phyloP scores from a whole-genome alignment of 2,797 vertebrate genomes.

The Crossoptilon crossoptilon region DNA sequence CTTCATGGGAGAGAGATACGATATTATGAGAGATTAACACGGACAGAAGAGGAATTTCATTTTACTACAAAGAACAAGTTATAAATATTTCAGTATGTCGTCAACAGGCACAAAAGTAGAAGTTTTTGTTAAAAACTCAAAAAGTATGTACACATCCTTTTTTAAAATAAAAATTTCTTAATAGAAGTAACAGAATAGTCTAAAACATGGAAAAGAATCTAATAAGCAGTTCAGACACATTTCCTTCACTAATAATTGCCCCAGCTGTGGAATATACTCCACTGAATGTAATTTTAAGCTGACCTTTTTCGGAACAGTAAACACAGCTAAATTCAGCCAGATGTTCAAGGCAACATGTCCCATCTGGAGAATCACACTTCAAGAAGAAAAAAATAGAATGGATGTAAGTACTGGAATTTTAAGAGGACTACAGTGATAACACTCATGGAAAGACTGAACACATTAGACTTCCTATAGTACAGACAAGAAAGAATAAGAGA shows the following conservation, averaged over 20 bases:
- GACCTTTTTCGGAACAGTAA: background rate
- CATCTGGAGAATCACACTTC: background rate
- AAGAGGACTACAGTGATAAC: background rate
- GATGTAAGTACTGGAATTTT: background rate
- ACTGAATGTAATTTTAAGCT: background rate
- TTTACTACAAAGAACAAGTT: background rate
- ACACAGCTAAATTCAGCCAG: background rate
- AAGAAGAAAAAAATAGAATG: background rate
- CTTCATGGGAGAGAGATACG: background rate
- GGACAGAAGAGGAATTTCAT: background rate
- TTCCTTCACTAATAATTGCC: background rate
- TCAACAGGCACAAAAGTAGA: background rate
- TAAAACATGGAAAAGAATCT: background rate
- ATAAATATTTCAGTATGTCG: background rate
- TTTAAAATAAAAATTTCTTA: background rate
- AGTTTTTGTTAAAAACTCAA: background rate
- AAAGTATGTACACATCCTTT: background rate
- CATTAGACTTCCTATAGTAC: background rate
- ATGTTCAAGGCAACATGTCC: background rate
- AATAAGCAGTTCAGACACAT: background rate
- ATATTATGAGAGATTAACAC: constrained; percentile 1
- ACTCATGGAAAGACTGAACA: background rate
- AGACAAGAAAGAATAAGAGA: background rate
- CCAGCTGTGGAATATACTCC: background rate
- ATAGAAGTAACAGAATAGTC: background rate